phyloP scores from a whole-genome alignment of 2,113 vertebrate species.

The Xiphophorus couchianus region DNA sequence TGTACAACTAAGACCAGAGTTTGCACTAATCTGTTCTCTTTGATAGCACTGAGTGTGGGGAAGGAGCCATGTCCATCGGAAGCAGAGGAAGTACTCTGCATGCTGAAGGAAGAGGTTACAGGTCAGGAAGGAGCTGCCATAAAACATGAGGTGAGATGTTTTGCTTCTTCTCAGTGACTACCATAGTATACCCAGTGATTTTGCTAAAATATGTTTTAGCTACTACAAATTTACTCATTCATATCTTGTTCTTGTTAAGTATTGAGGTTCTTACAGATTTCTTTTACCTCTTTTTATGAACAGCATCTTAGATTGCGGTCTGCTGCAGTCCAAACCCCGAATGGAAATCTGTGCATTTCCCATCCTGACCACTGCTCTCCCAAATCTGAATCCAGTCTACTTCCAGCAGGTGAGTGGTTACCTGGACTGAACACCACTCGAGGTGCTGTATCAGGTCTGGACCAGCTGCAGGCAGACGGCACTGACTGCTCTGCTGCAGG shows the following conservation, averaged over 20 bases:
- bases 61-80: constrained; percentile 43
- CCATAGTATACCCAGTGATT: not conserved
- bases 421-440: constrained; percentile 47
- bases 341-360: constrained; percentile 55
- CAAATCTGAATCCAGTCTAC: constrained; percentile 48
- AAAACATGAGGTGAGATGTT: constrained; percentile 64
- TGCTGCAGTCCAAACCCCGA: constrained; percentile 26
- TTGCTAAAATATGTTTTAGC: not conserved
- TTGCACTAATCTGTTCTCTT: not conserved
- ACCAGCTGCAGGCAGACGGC: constrained; percentile 57
- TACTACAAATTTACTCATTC: not conserved
- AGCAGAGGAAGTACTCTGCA: constrained; percentile 24
- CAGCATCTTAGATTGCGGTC: constrained; percentile 44
- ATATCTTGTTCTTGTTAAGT: not conserved
- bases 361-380: constrained; percentile 64
- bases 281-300: not conserved
- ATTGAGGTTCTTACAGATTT: not conserved
- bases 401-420: constrained; percentile 63
- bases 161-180: not conserved
- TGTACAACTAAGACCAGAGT: not conserved
- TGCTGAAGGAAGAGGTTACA: constrained; percentile 63
- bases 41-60: constrained; percentile 30
- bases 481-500: constrained; percentile 50
- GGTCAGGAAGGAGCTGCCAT: constrained; percentile 51
- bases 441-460: constrained; percentile 38